Conservation (phyloP, 2,888 invertebrate genomes). For the Chloromyia formosa region DNA sequence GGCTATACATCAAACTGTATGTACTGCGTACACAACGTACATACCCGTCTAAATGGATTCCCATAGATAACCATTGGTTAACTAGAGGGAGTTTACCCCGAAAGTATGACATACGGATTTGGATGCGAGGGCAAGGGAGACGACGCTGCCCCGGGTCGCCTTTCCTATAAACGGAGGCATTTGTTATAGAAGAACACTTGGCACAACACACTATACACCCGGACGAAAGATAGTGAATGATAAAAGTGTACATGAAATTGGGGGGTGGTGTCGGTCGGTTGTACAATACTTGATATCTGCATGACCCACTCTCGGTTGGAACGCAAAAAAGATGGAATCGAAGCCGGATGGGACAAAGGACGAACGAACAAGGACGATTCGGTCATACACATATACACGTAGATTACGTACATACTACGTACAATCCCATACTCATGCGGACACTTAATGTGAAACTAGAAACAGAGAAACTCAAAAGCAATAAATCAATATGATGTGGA, state of each 20-base stretch:
- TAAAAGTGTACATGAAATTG: constrained; percentile 38
- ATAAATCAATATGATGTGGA: constrained; percentile 56
- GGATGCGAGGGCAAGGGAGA: neutral
- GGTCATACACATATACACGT: neutral
- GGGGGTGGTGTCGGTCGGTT: neutral
- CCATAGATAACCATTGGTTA: constrained; percentile 42
- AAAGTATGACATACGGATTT: neutral
- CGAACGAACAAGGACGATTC: constrained; percentile 19
- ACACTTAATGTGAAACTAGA: constrained; percentile 49
- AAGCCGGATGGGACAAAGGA: constrained; percentile 33
- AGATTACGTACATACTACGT: constrained; percentile 22
- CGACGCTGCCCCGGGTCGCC: neutral
- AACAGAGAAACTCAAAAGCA: constrained; percentile 54
- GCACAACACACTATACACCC: neutral
- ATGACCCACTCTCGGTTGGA: neutral
- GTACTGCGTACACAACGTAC: constrained; percentile 19
- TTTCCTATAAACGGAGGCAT: neutral
- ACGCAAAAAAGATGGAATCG: neutral
- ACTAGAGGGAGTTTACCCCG: constrained; percentile 20
- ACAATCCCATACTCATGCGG: constrained; percentile 32
- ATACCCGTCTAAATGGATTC: constrained; percentile 23
- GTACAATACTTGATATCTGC: neutral
- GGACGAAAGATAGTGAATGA: constrained; percentile 37
- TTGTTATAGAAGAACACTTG: neutral
- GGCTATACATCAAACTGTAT: constrained; percentile 39